phyloP scores from a whole-genome alignment of 2,797 vertebrate genomes.

The Mastacembelus armatus region DNA sequence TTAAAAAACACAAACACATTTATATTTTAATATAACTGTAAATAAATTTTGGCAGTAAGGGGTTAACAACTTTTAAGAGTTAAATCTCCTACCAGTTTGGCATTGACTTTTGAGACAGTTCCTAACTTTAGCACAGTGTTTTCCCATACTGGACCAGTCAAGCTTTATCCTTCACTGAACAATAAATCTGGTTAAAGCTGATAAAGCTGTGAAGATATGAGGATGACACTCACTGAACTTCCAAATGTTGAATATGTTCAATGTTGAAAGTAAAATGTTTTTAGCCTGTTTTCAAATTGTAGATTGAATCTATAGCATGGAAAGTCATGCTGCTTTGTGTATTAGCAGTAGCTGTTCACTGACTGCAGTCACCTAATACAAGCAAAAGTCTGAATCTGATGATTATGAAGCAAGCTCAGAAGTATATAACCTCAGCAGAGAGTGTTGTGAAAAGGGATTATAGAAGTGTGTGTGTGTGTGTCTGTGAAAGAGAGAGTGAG shows the following conservation, averaged over 20 bases:
- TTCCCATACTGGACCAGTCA: not conserved
- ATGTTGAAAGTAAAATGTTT: not conserved
- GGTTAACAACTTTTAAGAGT: not conserved
- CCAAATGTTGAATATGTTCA: too few species aligned
- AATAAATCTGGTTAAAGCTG: not conserved
- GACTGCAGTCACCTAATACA: not conserved
- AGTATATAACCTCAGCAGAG: not conserved
- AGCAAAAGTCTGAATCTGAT: not conserved
- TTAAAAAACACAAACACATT: too few species aligned
- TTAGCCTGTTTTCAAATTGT: not conserved
- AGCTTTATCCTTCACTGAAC: not conserved
- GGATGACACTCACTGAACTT: too few species aligned
- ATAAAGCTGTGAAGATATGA: too few species aligned
- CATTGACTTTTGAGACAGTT: not conserved
- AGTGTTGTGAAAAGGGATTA: not conserved
- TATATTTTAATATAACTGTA: too few species aligned
- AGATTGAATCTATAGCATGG: not conserved
- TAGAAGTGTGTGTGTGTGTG: constrained; percentile 1
- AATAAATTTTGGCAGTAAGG: too few species aligned
- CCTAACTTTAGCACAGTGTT: not conserved
- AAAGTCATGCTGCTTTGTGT: not conserved
- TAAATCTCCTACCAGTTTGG: not conserved
- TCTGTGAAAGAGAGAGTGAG: too few species aligned
- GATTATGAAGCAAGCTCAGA: not conserved
- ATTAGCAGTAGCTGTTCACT: not conserved